Evolutionary conservation across 2,888 invertebrate genomes (phyloP), one percentile per base, ranked within the genome.

Genomic region (Colletes collaris): DNA sequence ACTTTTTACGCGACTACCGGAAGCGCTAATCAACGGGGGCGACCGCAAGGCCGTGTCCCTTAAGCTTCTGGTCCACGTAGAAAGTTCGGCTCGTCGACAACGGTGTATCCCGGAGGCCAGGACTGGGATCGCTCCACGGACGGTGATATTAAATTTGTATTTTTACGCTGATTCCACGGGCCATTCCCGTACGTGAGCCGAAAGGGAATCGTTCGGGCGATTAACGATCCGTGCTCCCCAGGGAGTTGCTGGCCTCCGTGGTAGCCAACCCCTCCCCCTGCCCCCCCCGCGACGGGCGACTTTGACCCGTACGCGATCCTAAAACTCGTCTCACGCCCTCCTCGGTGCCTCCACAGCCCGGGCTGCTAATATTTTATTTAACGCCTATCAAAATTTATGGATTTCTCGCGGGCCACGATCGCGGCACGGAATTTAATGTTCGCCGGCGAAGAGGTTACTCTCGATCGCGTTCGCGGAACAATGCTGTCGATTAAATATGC

Each of bases 161-260:
- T 94, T 94, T 94, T 94, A 94, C 94, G 94, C 94, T 94, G 94
- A 94, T 94, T 94, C 94, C 94, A 93, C 94, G 93, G 94, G 94
- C 86, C 85, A 86, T 86, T 86, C 67, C 68, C 62, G 86, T 93
- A 94, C 94, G 94, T 94, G 94, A 94, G 93, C 91, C 91, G 94
- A 94, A 94, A 94, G 92, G 91, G 91, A 94, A 94, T 92, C 93
- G 91, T 91, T 89, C 91, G 91, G 91, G 92, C 94, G 94, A 94
- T 94, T 94, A 94, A 94, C 94, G 94, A 94, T 86, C 86, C 93
- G 89, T 92, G 85, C 86, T 91, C 92, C 91, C 90, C 73, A 67
- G 91, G 91, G 92, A 89, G 83, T 53, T 69, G 79, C 81, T 77
- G 76, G 76, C 55, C 73, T 81, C 86, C 76, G 79, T 81, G 82